Evolutionary conservation across 2,888 invertebrate genomes (phyloP).

Genomic region (Melanophora roralis): DNA sequence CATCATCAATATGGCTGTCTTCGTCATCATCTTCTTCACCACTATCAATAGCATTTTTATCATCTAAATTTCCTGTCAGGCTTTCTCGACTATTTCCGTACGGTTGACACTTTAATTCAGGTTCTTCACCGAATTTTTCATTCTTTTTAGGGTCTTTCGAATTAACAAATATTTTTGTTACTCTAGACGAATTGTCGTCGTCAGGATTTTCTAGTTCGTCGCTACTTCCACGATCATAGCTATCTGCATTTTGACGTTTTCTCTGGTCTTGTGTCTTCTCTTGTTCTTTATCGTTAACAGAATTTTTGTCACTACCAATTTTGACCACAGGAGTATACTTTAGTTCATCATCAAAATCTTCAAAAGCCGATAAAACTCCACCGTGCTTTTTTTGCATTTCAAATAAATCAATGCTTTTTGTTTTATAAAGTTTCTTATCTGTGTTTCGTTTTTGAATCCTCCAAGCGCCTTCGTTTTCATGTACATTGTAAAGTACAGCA

Average conservation of each 20-base stretch:
- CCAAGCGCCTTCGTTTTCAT: constrained; percentile 67
- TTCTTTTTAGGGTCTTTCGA: constrained; percentile 13
- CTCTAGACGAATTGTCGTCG: constrained; percentile 66
- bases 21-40: constrained; percentile 53
- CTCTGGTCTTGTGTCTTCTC: background rate
- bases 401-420: constrained; percentile 75
- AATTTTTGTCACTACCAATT: constrained; percentile 60
- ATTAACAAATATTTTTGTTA: constrained; percentile 64
- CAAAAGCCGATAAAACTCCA: constrained; percentile 67
- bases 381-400: constrained; percentile 66
- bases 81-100: constrained; percentile 71
- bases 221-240: constrained; percentile 63
- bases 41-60: constrained; percentile 10
- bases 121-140: background rate
- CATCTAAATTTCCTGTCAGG: constrained; percentile 46
- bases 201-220: constrained; percentile 67
- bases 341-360: constrained; percentile 74
- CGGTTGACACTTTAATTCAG: constrained; percentile 48
- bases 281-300: background rate
- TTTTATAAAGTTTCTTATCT: constrained; percentile 68
- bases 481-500: constrained; percentile 62
- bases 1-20: constrained; percentile 50
- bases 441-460: constrained; percentile 56
- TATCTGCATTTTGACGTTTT: constrained; percentile 38
- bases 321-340: constrained; percentile 72